Conservation (phyloP, 2,113 vertebrate species). For the Leptodactylus fuscus region DNA sequence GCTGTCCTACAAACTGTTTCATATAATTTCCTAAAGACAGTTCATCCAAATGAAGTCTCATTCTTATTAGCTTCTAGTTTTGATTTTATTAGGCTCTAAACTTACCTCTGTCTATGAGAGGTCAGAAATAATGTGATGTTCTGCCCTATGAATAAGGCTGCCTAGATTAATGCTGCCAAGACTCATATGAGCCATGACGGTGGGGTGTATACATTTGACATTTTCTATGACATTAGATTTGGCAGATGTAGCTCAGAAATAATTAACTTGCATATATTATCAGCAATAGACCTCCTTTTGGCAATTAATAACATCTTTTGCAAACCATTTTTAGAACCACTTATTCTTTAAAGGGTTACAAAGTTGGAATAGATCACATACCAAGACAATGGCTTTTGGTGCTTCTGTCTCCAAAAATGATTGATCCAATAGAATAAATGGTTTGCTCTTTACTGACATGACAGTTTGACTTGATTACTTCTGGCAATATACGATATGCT, state of each 20-base stretch:
- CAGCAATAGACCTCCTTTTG: conserved; percentile 14
- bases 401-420: not conserved
- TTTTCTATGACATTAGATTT: conserved; percentile 56
- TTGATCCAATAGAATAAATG: conserved; percentile 11
- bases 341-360: conserved; percentile 25
- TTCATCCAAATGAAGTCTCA: conserved; percentile 39
- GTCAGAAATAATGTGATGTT: conserved; percentile 54
- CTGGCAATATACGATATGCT: not conserved
- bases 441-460: conserved; percentile 7
- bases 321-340: conserved; percentile 14
- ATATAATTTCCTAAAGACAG: conserved; percentile 43
- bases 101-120: conserved; percentile 50
- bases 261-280: conserved; percentile 58
- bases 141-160: conserved; percentile 47
- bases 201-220: conserved; percentile 54
- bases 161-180: conserved; percentile 53
- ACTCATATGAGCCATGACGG: conserved; percentile 53
- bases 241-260: conserved; percentile 51
- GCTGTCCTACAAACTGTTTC: not conserved
- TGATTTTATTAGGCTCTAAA: conserved; percentile 58
- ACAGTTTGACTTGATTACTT: conserved; percentile 5
- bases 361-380: not conserved
- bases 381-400: not conserved
- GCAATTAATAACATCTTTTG: conserved; percentile 45
- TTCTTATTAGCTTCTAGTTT: conserved; percentile 49